Conservation (phyloP, 2,113 vertebrate species). For the Psophia crepitans region DNA sequence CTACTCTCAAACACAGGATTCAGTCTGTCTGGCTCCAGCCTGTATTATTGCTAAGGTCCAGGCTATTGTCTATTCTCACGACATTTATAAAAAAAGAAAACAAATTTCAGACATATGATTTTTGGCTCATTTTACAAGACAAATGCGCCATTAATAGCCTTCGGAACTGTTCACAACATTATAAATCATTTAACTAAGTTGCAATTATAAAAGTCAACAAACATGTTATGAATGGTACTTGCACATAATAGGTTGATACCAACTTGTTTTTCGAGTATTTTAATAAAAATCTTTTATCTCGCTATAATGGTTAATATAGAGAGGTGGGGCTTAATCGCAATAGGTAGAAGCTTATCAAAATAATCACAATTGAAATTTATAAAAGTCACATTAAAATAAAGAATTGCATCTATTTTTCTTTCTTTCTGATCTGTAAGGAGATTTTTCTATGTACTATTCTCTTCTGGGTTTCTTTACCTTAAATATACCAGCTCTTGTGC, state of each 20-base stretch:
- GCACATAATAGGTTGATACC: background rate
- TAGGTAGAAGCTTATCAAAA: background rate
- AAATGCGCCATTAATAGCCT: background rate
- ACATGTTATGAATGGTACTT: background rate
- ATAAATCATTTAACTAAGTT: background rate
- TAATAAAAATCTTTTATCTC: background rate
- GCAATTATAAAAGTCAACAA: background rate
- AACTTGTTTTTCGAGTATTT: background rate
- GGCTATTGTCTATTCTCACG: background rate
- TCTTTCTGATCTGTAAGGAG: background rate
- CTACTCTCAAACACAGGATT: slow-evolving; percentile 35
- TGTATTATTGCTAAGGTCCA: background rate
- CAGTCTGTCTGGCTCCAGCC: slow-evolving; percentile 30
- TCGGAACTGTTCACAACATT: background rate
- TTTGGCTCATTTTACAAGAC: slow-evolving; percentile 14
- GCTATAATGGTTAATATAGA: background rate
- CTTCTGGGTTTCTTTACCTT: background rate
- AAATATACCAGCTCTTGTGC: background rate
- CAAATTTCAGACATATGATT: background rate
- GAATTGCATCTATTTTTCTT: background rate
- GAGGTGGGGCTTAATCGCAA: background rate
- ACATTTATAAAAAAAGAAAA: background rate
- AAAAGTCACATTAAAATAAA: background rate
- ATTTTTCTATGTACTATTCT: background rate
- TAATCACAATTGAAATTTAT: background rate